Conservation (phyloP, 2,113 vertebrate species). For the Paraplagusia blochii region DNA sequence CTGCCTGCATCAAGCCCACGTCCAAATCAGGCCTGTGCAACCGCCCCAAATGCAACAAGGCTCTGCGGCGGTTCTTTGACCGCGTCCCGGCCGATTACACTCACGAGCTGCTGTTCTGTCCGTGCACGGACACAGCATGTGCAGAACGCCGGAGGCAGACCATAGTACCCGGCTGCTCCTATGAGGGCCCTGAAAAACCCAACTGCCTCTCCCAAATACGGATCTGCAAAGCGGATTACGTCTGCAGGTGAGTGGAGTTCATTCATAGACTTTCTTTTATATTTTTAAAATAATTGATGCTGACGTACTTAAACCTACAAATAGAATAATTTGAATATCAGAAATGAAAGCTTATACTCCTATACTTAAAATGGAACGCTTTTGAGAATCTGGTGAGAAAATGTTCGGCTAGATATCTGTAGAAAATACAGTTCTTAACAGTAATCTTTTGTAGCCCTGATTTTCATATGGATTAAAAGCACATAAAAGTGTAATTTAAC, state of each 20-base stretch:
- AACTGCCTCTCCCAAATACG: conserved; percentile 87
- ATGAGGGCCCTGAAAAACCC: conserved; percentile 79
- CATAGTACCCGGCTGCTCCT: conserved; percentile 91
- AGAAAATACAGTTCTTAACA: too few species aligned
- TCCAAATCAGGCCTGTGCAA: conserved; percentile 80
- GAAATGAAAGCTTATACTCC: too few species aligned
- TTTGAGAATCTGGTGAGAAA: too few species aligned
- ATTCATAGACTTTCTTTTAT: too few species aligned
- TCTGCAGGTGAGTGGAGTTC: conserved; percentile 86
- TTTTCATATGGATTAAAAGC: too few species aligned
- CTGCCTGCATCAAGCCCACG: conserved; percentile 80
- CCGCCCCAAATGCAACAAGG: conserved; percentile 82
- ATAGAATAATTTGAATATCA: too few species aligned
- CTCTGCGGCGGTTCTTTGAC: conserved; percentile 91
- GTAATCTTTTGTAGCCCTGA: too few species aligned
- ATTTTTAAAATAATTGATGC: too few species aligned
- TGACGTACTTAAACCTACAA: too few species aligned
- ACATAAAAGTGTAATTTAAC: too few species aligned
- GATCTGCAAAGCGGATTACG: conserved; percentile 81
- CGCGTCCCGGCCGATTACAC: conserved; percentile 84
- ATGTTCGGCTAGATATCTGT: too few species aligned
- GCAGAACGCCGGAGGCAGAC: conserved; percentile 90
- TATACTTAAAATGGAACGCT: too few species aligned
- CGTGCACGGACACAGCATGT: conserved; percentile 85
- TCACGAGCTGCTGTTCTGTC: conserved; percentile 91